Conservation (phyloP, 1,140 invertebrate species). For the Diuraphis noxia region DNA sequence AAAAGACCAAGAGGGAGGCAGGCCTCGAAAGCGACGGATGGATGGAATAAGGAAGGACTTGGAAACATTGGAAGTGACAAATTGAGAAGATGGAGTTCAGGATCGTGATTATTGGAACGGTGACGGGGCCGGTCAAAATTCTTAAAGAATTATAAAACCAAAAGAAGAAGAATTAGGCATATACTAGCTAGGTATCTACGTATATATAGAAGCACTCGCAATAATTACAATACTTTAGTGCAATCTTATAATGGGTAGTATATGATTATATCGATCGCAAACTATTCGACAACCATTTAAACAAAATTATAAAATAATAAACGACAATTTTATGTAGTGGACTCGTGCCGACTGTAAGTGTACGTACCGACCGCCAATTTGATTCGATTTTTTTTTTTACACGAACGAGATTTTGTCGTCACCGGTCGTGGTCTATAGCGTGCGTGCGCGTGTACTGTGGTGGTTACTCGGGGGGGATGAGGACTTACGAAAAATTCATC, state of each 20-base stretch:
- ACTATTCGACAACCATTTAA: background rate
- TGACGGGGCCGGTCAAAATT: too few relatives aligned
- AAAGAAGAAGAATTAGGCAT: too few relatives aligned
- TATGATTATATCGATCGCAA: background rate
- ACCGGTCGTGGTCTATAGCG: background rate
- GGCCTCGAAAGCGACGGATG: too few relatives aligned
- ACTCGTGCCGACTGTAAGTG: background rate
- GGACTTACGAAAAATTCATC: background rate
- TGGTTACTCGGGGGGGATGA: background rate
- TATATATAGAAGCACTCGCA: background rate
- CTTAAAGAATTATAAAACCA: too few relatives aligned
- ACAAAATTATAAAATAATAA: background rate
- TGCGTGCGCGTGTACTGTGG: background rate
- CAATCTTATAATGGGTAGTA: background rate
- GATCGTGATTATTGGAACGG: too few relatives aligned
- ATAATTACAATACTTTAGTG: background rate
- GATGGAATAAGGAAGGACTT: too few relatives aligned
- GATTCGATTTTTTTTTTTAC: conserved; percentile 2
- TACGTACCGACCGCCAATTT: conserved; percentile 42
- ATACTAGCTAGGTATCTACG: too few relatives aligned
- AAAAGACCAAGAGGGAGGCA: too few relatives aligned
- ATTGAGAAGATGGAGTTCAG: too few relatives aligned
- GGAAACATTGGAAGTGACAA: too few relatives aligned
- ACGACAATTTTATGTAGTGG: background rate
- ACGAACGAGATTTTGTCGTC: background rate